A percentile compares a stretch with the other conserved stretches of the same genome.
phyloP scores from a whole-genome alignment of 2,888 invertebrate genomes.

The Macrophya annulata region DNA sequence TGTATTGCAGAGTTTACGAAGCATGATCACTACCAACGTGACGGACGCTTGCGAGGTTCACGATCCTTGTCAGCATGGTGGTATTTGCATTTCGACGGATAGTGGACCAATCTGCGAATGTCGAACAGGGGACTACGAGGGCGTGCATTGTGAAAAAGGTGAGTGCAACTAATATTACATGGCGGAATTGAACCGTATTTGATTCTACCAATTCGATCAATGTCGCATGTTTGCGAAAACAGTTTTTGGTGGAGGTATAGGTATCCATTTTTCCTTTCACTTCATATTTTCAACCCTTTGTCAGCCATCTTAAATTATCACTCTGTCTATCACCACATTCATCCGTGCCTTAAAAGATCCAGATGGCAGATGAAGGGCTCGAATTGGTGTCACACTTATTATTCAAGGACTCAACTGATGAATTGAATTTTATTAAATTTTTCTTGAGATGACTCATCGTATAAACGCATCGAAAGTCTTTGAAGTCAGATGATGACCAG shows the following conservation, averaged over 20 bases:
- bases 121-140: slow-evolving; percentile 95
- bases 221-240: neutral
- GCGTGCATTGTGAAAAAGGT: slow-evolving; percentile 97
- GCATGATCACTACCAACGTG: slow-evolving; percentile 82
- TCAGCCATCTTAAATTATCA: too few species aligned
- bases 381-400: too few species aligned
- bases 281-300: too few species aligned
- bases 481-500: too few species aligned
- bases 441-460: too few species aligned
- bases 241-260: neutral
- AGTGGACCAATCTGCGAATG: slow-evolving; percentile 98
- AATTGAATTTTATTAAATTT: too few species aligned
- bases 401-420: too few species aligned
- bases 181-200: neutral
- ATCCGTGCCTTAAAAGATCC: too few species aligned
- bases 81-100: slow-evolving; percentile 97
- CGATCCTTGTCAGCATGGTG: slow-evolving; percentile 97
- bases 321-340: too few species aligned
- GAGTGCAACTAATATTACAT: slow-evolving; percentile 67
- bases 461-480: too few species aligned
- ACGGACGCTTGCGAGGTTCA: slow-evolving; percentile 93
- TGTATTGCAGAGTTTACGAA: slow-evolving; percentile 79
- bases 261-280: too few species aligned
- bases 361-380: too few species aligned
- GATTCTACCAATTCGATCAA: neutral